Evolutionary conservation across 2,113 vertebrate species (phyloP).

Genomic region (Hiodon alosoides): DNA sequence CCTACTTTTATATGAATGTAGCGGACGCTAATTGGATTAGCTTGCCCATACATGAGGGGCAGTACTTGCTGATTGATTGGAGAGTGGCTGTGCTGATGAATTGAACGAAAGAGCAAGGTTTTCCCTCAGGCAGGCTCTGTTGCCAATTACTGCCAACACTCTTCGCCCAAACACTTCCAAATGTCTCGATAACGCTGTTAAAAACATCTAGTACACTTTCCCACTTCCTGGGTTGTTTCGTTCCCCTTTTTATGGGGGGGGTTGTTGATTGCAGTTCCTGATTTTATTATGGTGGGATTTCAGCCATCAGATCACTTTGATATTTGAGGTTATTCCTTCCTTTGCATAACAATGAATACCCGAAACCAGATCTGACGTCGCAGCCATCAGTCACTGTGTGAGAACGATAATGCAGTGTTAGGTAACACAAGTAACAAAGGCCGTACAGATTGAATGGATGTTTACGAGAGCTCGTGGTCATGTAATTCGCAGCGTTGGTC

Average conservation of each 20-base stretch:
- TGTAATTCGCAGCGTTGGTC: neutral
- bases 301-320: neutral
- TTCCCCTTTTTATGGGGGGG: too few relatives aligned
- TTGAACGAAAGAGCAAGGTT: neutral
- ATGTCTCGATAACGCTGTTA: too few relatives aligned
- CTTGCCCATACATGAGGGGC: neutral
- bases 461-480: neutral
- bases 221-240: too few relatives aligned
- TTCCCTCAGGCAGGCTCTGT: too few relatives aligned
- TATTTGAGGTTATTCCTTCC: neutral
- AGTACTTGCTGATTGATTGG: neutral
- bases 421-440: neutral
- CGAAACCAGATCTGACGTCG: too few relatives aligned
- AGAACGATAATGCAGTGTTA: neutral
- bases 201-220: too few relatives aligned
- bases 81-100: neutral
- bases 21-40: neutral
- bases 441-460: neutral
- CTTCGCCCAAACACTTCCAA: neutral
- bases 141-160: neutral
- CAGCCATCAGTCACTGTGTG: too few relatives aligned
- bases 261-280: neutral
- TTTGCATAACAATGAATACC: neutral
- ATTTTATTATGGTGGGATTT: neutral
- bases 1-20: neutral